Percentiles rank a stretch among this genome's conserved stretches.
phyloP scores from a whole-genome alignment of 2,113 vertebrate species.

The Chascanopsetta lugubris region DNA sequence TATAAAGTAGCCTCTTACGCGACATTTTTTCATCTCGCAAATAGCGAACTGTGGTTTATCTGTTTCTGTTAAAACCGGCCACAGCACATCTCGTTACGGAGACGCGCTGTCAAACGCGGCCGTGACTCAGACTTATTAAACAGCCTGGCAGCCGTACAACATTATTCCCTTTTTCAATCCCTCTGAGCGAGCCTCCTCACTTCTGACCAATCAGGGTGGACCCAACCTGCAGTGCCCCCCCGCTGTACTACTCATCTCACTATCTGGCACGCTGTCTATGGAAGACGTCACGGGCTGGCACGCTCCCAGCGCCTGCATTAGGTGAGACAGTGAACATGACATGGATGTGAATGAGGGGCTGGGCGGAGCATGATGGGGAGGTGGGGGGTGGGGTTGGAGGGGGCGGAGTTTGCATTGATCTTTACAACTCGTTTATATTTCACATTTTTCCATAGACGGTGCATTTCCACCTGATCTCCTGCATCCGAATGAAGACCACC shows the following conservation, averaged over 20 bases:
- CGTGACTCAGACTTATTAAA: too few species aligned
- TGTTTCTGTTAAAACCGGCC: neutral
- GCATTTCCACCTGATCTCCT: too few species aligned
- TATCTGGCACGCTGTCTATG: too few species aligned
- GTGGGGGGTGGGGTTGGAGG: neutral
- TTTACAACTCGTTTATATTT: neutral
- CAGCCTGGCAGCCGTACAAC: too few species aligned
- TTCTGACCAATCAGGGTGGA: neutral
- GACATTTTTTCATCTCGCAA: too few species aligned
- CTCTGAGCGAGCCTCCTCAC: neutral
- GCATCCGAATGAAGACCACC: too few species aligned
- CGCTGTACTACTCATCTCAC: neutral
- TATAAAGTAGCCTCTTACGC: too few species aligned
- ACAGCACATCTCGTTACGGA: too few species aligned
- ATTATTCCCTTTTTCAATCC: too few species aligned
- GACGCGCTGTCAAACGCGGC: neutral
- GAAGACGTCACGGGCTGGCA: neutral
- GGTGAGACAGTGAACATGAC: neutral
- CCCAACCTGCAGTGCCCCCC: neutral
- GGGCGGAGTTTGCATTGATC: neutral
- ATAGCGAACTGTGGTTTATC: too few species aligned
- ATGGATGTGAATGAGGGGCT: neutral
- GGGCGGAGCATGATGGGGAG: neutral
- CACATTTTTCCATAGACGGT: too few species aligned
- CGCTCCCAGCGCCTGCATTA: neutral